Percentiles rank a stretch among this genome's conserved stretches.
phyloP scores from a whole-genome alignment of 1,140 invertebrate genomes.

The Penaeus japonicus region DNA sequence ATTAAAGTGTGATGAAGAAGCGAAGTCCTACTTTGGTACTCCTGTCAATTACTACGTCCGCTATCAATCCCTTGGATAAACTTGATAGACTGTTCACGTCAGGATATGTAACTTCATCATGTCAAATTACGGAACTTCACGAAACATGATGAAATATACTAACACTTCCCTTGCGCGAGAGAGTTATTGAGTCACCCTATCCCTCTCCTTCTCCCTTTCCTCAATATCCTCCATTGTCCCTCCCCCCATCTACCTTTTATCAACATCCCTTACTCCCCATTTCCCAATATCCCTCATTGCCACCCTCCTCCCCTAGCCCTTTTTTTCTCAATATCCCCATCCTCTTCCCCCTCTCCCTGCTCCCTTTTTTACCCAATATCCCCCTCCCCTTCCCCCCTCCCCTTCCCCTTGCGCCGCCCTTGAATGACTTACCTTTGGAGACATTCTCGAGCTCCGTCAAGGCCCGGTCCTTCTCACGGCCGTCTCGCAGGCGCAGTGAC shows the following conservation, averaged over 20 bases:
- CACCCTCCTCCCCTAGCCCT: not conserved
- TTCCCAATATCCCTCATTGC: not conserved
- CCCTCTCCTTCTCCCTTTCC: too few species aligned
- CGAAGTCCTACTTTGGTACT: too few species aligned
- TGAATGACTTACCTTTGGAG: slow-evolving; percentile 34
- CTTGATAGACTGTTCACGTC: too few species aligned
- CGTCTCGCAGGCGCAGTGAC: slow-evolving; percentile 41
- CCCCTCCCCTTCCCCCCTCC: not conserved
- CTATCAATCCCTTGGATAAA: too few species aligned
- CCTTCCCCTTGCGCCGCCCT: too few species aligned
- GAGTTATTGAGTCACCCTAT: too few species aligned
- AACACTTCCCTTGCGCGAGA: too few species aligned
- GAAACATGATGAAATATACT: too few species aligned
- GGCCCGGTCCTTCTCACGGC: slow-evolving; percentile 38
- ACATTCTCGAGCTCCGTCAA: slow-evolving; percentile 40
- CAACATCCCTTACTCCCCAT: not conserved
- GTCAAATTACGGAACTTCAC: too few species aligned
- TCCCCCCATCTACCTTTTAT: not conserved
- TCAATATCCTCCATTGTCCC: not conserved
- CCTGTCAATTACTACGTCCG: too few species aligned
- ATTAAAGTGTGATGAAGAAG: too few species aligned
- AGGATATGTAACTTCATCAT: too few species aligned
- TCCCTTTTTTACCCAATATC: not conserved
- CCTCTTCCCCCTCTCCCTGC: not conserved
- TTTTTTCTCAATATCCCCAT: not conserved